Percentiles rank a stretch among this genome's conserved stretches.
Conservation (phyloP, 2,113 vertebrate species). For the Ageneiosus marmoratus region DNA sequence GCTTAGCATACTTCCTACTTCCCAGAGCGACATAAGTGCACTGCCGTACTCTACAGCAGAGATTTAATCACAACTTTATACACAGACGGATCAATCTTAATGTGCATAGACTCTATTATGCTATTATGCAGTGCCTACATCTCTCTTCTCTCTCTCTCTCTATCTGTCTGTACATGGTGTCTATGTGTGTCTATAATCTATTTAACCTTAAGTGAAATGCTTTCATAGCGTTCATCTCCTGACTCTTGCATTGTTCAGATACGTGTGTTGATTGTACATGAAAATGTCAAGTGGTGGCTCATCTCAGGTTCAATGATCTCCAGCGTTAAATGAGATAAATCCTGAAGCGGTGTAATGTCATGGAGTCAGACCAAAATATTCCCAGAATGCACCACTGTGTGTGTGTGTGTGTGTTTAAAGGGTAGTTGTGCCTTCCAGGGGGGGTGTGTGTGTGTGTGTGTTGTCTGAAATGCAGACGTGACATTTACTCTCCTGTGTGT, state of each 20-base stretch:
- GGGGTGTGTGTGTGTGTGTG: neutral
- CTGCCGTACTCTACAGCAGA: neutral
- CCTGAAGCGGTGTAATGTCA: slow-evolving; percentile 11
- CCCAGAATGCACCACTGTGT: slow-evolving; percentile 19
- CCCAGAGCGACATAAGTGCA: neutral
- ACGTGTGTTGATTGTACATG: slow-evolving; percentile 5
- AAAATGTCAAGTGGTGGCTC: slow-evolving; percentile 17
- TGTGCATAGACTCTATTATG: slow-evolving; percentile 4
- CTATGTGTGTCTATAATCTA: slow-evolving; percentile 10
- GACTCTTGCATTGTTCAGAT: slow-evolving; percentile 1
- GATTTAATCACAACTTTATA: slow-evolving; percentile 21
- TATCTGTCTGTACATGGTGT: neutral
- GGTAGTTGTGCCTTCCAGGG: slow-evolving; percentile 11
- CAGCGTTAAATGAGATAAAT: neutral
- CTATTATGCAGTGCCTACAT: neutral
- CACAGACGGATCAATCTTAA: slow-evolving; percentile 21
- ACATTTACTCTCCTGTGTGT: neutral
- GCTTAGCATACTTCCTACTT: slow-evolving; percentile 21
- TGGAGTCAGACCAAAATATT: neutral
- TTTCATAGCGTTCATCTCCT: slow-evolving; percentile 24
- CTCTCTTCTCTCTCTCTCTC: neutral
- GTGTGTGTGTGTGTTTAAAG: neutral
- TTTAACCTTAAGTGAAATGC: slow-evolving; percentile 20
- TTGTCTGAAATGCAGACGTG: neutral
- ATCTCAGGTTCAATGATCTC: neutral